Conservation (phyloP, 2,797 vertebrate species). For the Gymnoscopelus microlampas region DNA sequence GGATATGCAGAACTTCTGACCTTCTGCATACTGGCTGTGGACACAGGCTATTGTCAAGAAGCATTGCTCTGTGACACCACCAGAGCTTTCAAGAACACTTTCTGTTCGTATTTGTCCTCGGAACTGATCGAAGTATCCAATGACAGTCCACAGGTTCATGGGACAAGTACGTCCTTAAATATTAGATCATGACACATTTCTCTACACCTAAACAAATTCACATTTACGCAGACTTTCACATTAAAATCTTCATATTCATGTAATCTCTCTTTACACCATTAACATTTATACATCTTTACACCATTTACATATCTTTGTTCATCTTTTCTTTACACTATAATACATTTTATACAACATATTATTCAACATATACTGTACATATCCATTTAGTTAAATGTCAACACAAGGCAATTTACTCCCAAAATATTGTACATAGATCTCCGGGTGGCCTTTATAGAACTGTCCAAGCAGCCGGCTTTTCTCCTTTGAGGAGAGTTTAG, state of each 20-base stretch:
- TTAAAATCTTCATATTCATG: constrained; percentile 44
- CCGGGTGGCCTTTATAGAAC: constrained; percentile 93
- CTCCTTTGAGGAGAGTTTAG: constrained; percentile 88
- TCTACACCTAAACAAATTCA: constrained; percentile 42
- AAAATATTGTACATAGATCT: constrained; percentile 95
- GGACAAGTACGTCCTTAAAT: constrained; percentile 50
- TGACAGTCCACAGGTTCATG: constrained; percentile 54
- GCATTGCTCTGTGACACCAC: constrained; percentile 4
- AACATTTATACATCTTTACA: constrained; percentile 45
- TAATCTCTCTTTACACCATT: constrained; percentile 30
- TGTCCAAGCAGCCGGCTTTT: constrained; percentile 90
- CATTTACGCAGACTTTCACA: constrained; percentile 52
- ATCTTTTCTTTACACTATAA: constrained; percentile 34
- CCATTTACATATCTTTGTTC: constrained; percentile 47
- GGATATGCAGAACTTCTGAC: constrained; percentile 40
- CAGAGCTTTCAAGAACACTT: constrained; percentile 15
- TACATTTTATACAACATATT: constrained; percentile 24
- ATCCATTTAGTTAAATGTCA: constrained; percentile 66
- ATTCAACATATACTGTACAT: constrained; percentile 47
- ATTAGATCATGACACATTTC: constrained; percentile 38
- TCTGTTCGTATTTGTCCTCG: constrained; percentile 19
- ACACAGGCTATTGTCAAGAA: constrained; percentile 10
- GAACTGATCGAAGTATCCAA: constrained; percentile 24
- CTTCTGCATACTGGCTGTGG: constrained; percentile 26
- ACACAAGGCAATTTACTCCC: constrained; percentile 84